phyloP scores from a whole-genome alignment of 2,888 invertebrate species.

The Andrena bicolor region DNA sequence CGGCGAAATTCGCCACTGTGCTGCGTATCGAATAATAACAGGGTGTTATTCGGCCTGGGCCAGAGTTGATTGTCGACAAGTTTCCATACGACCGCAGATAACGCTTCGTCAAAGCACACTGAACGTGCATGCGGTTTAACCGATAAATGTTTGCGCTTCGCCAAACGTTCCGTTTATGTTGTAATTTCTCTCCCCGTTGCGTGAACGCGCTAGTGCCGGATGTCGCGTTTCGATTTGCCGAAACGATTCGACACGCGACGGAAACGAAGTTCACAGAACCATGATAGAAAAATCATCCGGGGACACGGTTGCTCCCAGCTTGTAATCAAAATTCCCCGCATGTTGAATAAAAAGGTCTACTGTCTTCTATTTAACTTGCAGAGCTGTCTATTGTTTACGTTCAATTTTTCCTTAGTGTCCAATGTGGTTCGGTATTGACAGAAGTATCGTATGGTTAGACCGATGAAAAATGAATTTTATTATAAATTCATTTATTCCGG shows the following conservation, averaged over 20 bases:
- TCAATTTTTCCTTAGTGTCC: too few relatives aligned
- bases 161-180: constrained; percentile 73
- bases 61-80: constrained; percentile 52
- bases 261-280: constrained; percentile 21
- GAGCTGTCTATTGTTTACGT: too few relatives aligned
- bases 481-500: too few relatives aligned
- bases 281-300: constrained; percentile 29
- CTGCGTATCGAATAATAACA: constrained; percentile 17
- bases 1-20: too few relatives aligned
- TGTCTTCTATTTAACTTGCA: too few relatives aligned
- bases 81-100: constrained; percentile 49
- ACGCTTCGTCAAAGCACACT: constrained; percentile 42
- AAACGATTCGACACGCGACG: constrained; percentile 34
- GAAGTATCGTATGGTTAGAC: too few relatives aligned
- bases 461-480: too few relatives aligned
- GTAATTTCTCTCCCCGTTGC: constrained; percentile 67
- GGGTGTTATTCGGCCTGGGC: constrained; percentile 11
- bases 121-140: constrained; percentile 52
- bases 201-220: constrained; percentile 4
- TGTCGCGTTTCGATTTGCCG: constrained; percentile 37
- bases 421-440: too few relatives aligned
- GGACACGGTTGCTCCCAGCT: not conserved
- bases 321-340: too few relatives aligned
- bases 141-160: constrained; percentile 67
- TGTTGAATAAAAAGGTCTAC: not conserved